Conservation (phyloP, 2,113 vertebrate species). For the Oreochromis aureus region DNA sequence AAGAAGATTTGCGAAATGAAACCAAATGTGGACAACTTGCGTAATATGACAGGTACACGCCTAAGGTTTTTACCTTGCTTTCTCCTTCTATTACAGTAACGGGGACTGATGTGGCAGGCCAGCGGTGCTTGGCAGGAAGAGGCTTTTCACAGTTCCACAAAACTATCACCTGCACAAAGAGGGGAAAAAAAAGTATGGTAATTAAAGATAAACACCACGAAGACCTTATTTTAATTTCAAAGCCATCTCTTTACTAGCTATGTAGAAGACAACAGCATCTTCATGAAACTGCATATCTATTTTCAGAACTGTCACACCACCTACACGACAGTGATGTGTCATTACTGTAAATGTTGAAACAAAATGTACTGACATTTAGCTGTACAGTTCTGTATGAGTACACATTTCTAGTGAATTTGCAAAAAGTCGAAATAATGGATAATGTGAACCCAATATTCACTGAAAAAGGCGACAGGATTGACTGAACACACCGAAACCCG, state of each 20-base stretch:
- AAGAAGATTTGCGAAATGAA: background rate
- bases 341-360: background rate
- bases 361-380: background rate
- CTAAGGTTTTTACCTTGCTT: slow-evolving; percentile 76
- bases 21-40: background rate
- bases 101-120: slow-evolving; percentile 91
- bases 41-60: background rate
- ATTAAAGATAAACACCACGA: background rate
- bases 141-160: slow-evolving; percentile 99
- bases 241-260: background rate
- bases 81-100: slow-evolving; percentile 91
- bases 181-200: background rate
- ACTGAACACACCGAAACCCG: background rate
- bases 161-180: slow-evolving; percentile 86
- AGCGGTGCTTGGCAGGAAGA: slow-evolving; percentile 93
- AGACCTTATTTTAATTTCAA: background rate
- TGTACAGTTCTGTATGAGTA: background rate
- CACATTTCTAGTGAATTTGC: background rate
- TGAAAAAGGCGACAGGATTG: background rate
- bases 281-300: background rate
- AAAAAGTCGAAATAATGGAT: background rate
- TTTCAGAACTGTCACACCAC: slow-evolving; percentile 12
- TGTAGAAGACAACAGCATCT: background rate
- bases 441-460: background rate
- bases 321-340: background rate